Conservation (phyloP, 2,888 invertebrate genomes). For the Liodrosophila aerea region DNA sequence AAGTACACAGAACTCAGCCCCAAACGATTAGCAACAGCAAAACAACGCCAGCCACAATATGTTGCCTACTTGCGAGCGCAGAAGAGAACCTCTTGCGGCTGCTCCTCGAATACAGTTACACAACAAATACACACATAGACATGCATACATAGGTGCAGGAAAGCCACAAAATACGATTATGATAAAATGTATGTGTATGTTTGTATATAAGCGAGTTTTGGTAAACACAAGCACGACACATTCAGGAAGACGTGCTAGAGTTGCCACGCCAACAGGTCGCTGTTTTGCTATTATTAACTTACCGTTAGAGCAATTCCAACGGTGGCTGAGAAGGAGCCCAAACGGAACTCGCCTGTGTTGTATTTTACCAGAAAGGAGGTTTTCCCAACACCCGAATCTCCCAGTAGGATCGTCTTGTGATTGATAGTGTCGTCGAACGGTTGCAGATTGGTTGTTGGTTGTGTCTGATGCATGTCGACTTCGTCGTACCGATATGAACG, state of each 20-base stretch:
- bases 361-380: conserved; percentile 96
- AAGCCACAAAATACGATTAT: conserved; percentile 51
- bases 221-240: conserved; percentile 24
- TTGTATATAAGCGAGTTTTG: conserved; percentile 13
- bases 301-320: conserved; percentile 98
- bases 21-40: conserved; percentile 18
- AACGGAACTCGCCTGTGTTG: conserved; percentile 95
- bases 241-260: background rate
- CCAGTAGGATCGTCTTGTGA: conserved; percentile 94
- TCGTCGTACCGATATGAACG: conserved; percentile 82
- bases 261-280: background rate
- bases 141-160: conserved; percentile 29
- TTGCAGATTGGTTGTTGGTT: conserved; percentile 52
- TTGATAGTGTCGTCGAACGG: conserved; percentile 85
- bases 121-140: conserved; percentile 15
- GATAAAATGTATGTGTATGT: conserved; percentile 22
- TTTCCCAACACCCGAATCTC: conserved; percentile 96
- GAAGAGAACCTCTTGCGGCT: conserved; percentile 33
- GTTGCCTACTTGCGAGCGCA: conserved; percentile 45
- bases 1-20: conserved; percentile 28
- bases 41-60: conserved; percentile 37
- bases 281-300: conserved; percentile 82
- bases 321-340: conserved; percentile 95
- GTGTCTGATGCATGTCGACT: conserved; percentile 75
- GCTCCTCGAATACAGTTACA: conserved; percentile 57